Conservation (phyloP, 2,888 invertebrate species). For the Falcaria lacertinaria region DNA sequence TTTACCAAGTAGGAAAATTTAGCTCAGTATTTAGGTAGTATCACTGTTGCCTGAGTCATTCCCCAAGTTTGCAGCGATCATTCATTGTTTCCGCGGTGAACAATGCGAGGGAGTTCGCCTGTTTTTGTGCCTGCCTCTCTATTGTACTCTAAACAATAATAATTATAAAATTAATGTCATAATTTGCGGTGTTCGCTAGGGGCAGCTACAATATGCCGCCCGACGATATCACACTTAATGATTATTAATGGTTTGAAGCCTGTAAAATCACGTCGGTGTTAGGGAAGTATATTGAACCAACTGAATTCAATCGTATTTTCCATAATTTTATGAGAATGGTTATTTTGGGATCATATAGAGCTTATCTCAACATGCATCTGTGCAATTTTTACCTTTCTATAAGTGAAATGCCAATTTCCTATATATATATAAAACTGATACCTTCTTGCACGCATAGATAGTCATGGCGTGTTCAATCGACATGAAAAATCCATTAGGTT, state of each 20-base stretch:
- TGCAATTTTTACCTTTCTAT: too few species aligned
- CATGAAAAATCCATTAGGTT: constrained; percentile 78
- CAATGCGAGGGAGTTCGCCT: constrained; percentile 50
- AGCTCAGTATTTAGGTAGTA: constrained; percentile 11
- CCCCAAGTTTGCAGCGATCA: constrained; percentile 42
- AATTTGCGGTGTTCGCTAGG: constrained; percentile 52
- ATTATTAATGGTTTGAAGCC: constrained; percentile 58
- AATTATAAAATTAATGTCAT: constrained; percentile 69
- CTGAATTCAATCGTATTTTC: background rate
- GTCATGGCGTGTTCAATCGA: constrained; percentile 67
- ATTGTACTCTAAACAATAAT: constrained; percentile 57
- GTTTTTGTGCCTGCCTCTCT: constrained; percentile 47
- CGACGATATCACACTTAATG: constrained; percentile 54
- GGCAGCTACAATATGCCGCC: constrained; percentile 42
- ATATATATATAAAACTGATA: constrained; percentile 27
- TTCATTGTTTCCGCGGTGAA: constrained; percentile 51
- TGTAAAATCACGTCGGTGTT: constrained; percentile 45
- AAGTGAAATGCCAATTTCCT: too few species aligned
- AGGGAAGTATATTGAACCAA: constrained; percentile 4
- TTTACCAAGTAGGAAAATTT: background rate
- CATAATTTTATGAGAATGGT: too few species aligned
- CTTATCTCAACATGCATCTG: too few species aligned
- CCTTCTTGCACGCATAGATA: constrained; percentile 47
- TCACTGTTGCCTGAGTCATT: constrained; percentile 37
- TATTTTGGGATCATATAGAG: too few species aligned